These are phyloP conservation scores for Didymodactylos carnosus DNA, from an alignment of 2,888 invertebrate species.

Conservation along the genomic window DNA sequence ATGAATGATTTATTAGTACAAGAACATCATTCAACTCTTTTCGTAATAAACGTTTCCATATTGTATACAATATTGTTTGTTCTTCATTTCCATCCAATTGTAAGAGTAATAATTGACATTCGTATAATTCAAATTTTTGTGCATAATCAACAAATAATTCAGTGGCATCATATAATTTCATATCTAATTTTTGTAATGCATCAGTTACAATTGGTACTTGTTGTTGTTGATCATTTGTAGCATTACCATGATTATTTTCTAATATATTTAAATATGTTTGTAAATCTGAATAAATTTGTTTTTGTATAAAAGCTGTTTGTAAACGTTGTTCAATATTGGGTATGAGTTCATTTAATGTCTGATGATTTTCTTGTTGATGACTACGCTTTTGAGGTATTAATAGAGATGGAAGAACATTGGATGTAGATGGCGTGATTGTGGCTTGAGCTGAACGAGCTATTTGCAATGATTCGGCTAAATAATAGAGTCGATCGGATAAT, in stretches of 20 bases:
- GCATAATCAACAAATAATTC: slow-evolving; percentile 1
- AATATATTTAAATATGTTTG: neutral
- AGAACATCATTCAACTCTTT: neutral
- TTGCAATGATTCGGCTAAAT: neutral
- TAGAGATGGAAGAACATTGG: neutral
- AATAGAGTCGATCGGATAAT: neutral
- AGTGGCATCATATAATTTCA: neutral
- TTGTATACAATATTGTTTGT: neutral
- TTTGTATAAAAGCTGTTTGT: neutral
- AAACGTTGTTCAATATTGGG: neutral
- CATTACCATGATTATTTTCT: neutral
- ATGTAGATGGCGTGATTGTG: neutral
- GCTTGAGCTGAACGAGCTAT: neutral
- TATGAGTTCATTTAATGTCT: neutral
- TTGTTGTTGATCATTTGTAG: neutral
- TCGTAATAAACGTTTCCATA: neutral
- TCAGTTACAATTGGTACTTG: neutral
- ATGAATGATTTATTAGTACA: neutral
- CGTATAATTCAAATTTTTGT: neutral
- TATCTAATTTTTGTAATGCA: neutral
- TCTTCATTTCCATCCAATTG: neutral
- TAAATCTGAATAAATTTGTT: neutral
- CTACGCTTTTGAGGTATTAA: too few relatives aligned
- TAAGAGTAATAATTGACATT: neutral
- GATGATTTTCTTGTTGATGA: neutral